Percentiles rank a stretch among this genome's conserved stretches.
These are phyloP conservation scores for Calliopum simillimum DNA, from an alignment of 2,888 invertebrate species.

Conservation along the genomic window DNA sequence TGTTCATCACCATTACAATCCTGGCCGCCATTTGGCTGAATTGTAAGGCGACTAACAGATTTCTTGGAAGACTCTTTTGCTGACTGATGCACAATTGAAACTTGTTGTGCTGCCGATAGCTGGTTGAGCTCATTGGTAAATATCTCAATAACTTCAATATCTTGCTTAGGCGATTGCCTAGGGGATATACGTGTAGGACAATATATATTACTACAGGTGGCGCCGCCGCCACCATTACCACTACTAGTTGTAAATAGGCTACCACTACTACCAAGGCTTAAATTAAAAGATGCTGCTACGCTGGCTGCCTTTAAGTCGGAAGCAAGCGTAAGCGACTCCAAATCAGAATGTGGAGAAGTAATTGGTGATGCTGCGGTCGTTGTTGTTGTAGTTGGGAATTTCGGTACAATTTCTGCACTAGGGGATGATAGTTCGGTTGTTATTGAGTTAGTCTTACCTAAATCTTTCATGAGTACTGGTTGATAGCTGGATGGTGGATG, in stretches of 20 bases:
- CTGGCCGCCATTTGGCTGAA: slow-evolving; percentile 38
- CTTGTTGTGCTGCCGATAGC: slow-evolving; percentile 58
- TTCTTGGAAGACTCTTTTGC: slow-evolving; percentile 53
- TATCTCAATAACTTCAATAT: slow-evolving; percentile 66
- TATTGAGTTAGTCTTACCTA: slow-evolving; percentile 77
- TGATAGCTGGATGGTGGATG: slow-evolving; percentile 94
- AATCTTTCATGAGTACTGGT: slow-evolving; percentile 86
- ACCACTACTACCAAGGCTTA: slow-evolving; percentile 62
- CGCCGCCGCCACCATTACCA: slow-evolving; percentile 33
- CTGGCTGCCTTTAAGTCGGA: slow-evolving; percentile 58
- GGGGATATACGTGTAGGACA: slow-evolving; percentile 58
- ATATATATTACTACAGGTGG: slow-evolving; percentile 39
- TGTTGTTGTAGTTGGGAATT: slow-evolving; percentile 35
- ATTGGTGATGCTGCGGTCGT: slow-evolving; percentile 26
- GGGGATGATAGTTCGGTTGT: slow-evolving; percentile 52
- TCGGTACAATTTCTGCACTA: slow-evolving; percentile 47
- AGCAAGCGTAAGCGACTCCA: slow-evolving; percentile 48
- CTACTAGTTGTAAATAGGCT: slow-evolving; percentile 57
- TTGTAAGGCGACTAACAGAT: slow-evolving; percentile 23
- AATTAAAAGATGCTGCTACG: slow-evolving; percentile 61
- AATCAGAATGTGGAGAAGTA: slow-evolving; percentile 3
- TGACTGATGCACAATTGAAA: slow-evolving; percentile 64
- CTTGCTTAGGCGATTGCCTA: slow-evolving; percentile 65
- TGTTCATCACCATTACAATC: slow-evolving; percentile 48
- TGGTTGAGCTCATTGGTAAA: slow-evolving; percentile 63